phyloP scores from a whole-genome alignment of 2,113 vertebrate species.

The Equus quagga region DNA sequence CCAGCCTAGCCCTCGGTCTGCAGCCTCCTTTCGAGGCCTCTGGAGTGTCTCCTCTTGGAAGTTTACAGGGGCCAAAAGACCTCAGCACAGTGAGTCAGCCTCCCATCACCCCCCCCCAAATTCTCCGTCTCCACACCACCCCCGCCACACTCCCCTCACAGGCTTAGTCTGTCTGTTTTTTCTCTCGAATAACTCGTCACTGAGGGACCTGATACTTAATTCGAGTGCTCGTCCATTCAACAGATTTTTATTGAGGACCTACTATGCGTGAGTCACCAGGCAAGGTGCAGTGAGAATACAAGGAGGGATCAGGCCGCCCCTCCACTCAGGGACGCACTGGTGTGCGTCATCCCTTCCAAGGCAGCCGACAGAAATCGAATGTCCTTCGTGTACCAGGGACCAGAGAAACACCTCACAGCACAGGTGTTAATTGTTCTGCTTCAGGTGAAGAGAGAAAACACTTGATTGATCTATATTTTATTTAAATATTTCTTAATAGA shows the following conservation, averaged over 20 bases:
- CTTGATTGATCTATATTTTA: neutral
- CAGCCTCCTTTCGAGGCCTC: neutral
- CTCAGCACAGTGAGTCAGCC: neutral
- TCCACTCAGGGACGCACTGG: rapidly evolving
- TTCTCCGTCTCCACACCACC: neutral
- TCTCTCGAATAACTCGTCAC: neutral
- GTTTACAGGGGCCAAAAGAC: neutral
- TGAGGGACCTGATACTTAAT: neutral
- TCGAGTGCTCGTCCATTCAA: neutral
- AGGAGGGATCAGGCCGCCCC: neutral
- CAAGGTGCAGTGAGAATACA: neutral
- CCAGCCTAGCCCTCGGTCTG: neutral
- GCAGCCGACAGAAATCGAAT: rapidly evolving
- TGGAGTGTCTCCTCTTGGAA: neutral
- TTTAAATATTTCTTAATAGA: neutral
- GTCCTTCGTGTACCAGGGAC: neutral
- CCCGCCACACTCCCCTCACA: neutral
- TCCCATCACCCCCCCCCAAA: neutral
- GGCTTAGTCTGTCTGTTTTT: neutral
- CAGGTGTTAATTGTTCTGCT: neutral
- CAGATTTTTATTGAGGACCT: neutral
- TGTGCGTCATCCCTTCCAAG: rapidly evolving
- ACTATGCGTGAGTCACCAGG: neutral
- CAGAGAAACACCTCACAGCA: neutral
- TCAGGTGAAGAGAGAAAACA: neutral